Conservation (phyloP, 2,797 vertebrate genomes). For the Brotogeris chrysoptera region DNA sequence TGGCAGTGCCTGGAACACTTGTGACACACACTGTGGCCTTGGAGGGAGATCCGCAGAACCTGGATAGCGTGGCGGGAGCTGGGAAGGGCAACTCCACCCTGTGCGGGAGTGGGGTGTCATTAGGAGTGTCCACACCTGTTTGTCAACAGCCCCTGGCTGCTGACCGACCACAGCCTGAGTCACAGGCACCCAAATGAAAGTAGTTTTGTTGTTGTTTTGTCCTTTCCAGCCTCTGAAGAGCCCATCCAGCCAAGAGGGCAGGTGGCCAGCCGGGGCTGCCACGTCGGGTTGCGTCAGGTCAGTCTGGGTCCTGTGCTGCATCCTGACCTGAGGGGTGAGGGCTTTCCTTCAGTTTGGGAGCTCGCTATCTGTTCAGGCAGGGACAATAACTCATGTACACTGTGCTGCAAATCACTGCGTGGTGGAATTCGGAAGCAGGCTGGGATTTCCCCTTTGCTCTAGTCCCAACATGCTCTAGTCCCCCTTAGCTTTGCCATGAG, state of each 20-base stretch:
- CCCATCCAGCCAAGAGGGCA: background rate
- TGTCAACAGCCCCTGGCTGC: conserved; percentile 23
- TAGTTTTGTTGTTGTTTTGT: conserved; percentile 63
- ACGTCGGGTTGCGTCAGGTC: background rate
- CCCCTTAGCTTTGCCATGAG: background rate
- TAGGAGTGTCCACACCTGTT: conserved; percentile 24
- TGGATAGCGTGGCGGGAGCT: background rate
- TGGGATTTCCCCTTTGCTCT: background rate
- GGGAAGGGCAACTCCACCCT: conserved; percentile 55
- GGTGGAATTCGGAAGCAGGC: background rate
- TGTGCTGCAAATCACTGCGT: background rate
- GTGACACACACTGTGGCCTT: conserved; percentile 48
- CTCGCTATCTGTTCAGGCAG: background rate
- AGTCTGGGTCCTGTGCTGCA: background rate
- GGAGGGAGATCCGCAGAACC: background rate
- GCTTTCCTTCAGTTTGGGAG: background rate
- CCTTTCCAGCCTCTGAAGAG: background rate
- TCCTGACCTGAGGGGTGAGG: background rate
- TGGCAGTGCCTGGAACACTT: conserved; percentile 23
- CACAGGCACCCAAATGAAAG: conserved; percentile 69
- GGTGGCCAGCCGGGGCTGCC: background rate
- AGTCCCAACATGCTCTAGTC: background rate
- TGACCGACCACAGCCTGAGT: conserved; percentile 41
- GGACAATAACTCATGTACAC: background rate
- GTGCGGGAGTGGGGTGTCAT: conserved; percentile 54